Conservation (phyloP, 2,888 invertebrate genomes). For the Dasypolia templi region DNA sequence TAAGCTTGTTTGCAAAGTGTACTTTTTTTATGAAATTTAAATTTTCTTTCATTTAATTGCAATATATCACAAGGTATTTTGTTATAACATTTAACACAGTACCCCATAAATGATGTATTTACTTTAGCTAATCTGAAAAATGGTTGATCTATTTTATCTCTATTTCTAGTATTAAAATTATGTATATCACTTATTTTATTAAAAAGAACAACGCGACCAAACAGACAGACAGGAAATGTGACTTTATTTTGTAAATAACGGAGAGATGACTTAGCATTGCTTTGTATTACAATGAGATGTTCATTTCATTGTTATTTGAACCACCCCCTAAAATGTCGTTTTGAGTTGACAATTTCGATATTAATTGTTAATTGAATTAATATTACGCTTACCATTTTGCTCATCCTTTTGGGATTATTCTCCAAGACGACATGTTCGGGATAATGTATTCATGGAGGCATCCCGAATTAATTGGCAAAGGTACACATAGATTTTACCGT, state of each 20-base stretch:
- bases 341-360: neutral
- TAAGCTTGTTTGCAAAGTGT: too few relatives aligned
- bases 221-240: neutral
- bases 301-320: neutral
- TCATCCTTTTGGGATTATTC: slow-evolving; percentile 12
- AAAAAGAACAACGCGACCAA: neutral
- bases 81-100: too few relatives aligned
- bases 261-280: neutral
- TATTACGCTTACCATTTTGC: neutral
- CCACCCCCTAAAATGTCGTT: neutral
- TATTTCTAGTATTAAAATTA: too few relatives aligned
- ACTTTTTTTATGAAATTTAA: too few relatives aligned
- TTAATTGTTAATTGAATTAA: slow-evolving; percentile 18
- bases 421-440: slow-evolving; percentile 15
- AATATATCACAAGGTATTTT: too few relatives aligned
- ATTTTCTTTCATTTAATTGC: too few relatives aligned
- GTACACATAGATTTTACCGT: neutral
- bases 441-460: slow-evolving; percentile 37
- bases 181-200: too few relatives aligned
- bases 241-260: neutral
- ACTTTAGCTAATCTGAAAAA: too few relatives aligned
- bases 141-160: too few relatives aligned
- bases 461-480: neutral
- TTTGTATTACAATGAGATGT: too few relatives aligned
- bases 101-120: too few relatives aligned